Base-by-base conservation (phyloP, 2,797 vertebrate genomes). In the Rhinella marina region DNA sequence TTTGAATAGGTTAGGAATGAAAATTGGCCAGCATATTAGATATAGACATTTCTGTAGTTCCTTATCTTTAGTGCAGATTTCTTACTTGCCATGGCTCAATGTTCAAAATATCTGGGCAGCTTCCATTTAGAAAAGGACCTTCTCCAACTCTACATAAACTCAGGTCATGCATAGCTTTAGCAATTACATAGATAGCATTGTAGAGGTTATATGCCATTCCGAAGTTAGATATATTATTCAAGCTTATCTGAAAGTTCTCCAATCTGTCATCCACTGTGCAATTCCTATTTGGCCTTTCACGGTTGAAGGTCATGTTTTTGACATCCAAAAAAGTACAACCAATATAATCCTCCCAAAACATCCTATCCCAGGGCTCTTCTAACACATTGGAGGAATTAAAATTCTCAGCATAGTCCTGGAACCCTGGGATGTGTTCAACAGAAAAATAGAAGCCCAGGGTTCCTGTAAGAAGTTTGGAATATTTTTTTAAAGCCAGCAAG, bases 341-440 rank as follows among this genome's bases (percentile, higher is more conserved):
- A 90, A 97, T 96, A 54, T 94, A 95, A 2, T 85, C 94, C 90
- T 96, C 94, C 96, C 96, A 97, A 92, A 97, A 97, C 90, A 96
- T 95, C 83, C 95, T 94, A 0, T 95, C 95, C 88, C 97, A 93
- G 0, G 78, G 1, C 77, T 97, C 94, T 19, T 62, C 27, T 25
- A 91, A 80, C 27, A 91, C 88, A 56, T 94, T 95, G 6, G 56
- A 75, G 1, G 95, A 96, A 88, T 95, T 93, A 2, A 97, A 23
- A 2, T 92, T 88, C 57, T 95, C 89, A 25, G 97, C 94, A 89
- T 95, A 93, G 21, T 89, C 73, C 87, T 91, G 90, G 61, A 97
- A 93, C 66, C 95, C 94, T 14, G 94, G 94, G 85, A 97, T 97
- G 5, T 94, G 86, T 0, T 94, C 94, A 48, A 92, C 94, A 73